A percentile compares a stretch with the other conserved stretches of the same genome.
Conservation (phyloP, 2,888 invertebrate species). For the Lysandra bellargus region DNA sequence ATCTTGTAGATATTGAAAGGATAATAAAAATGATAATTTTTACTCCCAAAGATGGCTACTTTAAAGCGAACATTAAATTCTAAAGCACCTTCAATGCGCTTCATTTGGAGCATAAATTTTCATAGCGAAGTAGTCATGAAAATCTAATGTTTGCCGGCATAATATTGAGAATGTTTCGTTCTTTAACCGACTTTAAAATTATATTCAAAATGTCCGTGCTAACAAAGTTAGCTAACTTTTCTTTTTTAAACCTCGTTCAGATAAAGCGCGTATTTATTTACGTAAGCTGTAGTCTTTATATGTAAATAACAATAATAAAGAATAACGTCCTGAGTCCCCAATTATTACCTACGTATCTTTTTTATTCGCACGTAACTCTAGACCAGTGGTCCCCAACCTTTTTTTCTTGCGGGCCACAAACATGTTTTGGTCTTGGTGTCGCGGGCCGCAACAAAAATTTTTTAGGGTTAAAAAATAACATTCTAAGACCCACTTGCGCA, state of each 20-base stretch:
- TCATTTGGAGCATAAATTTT: slow-evolving; percentile 46
- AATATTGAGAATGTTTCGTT: slow-evolving; percentile 36
- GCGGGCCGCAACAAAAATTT: no score
- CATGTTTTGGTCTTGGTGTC: no score
- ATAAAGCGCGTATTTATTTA: background rate
- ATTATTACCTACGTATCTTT: no score
- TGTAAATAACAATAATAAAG: no score
- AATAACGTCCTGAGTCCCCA: no score
- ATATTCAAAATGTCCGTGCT: background rate
- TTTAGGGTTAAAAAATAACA: no score
- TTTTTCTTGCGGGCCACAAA: no score
- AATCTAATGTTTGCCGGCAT: slow-evolving; percentile 41
- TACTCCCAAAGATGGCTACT: slow-evolving; percentile 35
- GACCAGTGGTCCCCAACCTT: no score
- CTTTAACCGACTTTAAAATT: slow-evolving; percentile 24
- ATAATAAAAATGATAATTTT: slow-evolving; percentile 26
- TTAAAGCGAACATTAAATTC: slow-evolving; percentile 46
- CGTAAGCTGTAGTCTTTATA: no score
- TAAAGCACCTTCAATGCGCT: slow-evolving; percentile 47
- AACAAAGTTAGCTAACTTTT: background rate
- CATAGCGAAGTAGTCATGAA: slow-evolving; percentile 43
- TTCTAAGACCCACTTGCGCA: no score
- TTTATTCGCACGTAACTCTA: no score
- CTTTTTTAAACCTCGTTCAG: background rate
- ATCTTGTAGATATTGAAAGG: background rate